phyloP scores from a whole-genome alignment of 2,888 invertebrate species.

The Apamea anceps region DNA sequence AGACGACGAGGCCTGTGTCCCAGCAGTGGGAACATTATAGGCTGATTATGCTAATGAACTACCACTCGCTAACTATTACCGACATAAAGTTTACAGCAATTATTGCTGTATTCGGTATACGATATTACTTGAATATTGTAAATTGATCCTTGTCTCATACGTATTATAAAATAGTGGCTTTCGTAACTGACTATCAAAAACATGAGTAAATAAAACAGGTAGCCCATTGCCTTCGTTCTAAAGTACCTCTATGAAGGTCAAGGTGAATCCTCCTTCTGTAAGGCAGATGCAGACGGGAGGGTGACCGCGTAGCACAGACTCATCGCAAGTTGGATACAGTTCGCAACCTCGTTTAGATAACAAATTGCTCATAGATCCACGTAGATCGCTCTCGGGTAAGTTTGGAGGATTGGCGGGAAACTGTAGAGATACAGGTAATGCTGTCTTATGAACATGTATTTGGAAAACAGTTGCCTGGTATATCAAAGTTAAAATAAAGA shows the following conservation, averaged over 20 bases:
- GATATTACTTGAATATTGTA: not conserved
- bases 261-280: not conserved
- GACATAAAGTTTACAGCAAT: not conserved
- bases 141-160: not conserved
- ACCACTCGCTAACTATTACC: not conserved
- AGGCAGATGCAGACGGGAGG: constrained; percentile 24
- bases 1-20: too few relatives aligned
- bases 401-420: constrained; percentile 17
- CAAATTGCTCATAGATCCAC: constrained; percentile 40
- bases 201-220: not conserved
- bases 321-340: constrained; percentile 63
- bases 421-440: not conserved
- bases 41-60: not conserved
- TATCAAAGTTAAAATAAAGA: not conserved
- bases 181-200: not conserved
- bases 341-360: constrained; percentile 57
- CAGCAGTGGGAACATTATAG: too few relatives aligned
- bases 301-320: constrained; percentile 34
- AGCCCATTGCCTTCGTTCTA: not conserved
- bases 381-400: constrained; percentile 22
- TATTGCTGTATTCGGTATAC: not conserved
- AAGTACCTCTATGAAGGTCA: constrained; percentile 15
- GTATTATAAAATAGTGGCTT: not conserved
- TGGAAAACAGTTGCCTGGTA: not conserved
- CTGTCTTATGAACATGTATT: not conserved